phyloP scores from a whole-genome alignment of 2,888 invertebrate species.

The Patella pellucida region DNA sequence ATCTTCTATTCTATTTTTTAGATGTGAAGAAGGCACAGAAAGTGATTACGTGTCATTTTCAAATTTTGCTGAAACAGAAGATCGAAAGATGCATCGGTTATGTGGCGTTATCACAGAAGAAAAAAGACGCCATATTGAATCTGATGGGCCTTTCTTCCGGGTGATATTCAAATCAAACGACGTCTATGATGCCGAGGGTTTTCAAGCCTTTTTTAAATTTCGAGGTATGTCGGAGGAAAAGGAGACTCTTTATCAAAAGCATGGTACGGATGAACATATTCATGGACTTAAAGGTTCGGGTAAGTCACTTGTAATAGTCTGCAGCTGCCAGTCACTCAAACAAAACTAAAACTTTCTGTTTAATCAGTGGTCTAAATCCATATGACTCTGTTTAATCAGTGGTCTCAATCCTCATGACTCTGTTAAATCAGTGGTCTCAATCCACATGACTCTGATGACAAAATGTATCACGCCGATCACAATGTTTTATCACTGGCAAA shows the following conservation, averaged over 20 bases:
- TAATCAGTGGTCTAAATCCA: too few relatives aligned
- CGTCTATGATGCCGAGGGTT: slow-evolving; percentile 92
- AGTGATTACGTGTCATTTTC: slow-evolving; percentile 98
- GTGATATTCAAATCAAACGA: slow-evolving; percentile 95
- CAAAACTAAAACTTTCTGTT: too few relatives aligned
- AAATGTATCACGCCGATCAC: too few relatives aligned
- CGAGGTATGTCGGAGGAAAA: slow-evolving; percentile 76
- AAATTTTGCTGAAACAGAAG: slow-evolving; percentile 84
- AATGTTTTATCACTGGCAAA: too few relatives aligned
- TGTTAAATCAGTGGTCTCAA: too few relatives aligned
- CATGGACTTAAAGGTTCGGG: background rate
- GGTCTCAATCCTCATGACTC: too few relatives aligned
- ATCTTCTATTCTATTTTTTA: slow-evolving; percentile 73
- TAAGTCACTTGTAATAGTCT: background rate
- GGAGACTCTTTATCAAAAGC: background rate
- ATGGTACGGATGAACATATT: slow-evolving; percentile 2
- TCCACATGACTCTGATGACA: too few relatives aligned
- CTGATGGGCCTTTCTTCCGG: slow-evolving; percentile 92
- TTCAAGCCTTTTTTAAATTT: slow-evolving; percentile 92
- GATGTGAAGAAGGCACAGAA: slow-evolving; percentile 90
- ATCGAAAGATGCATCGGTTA: slow-evolving; percentile 88
- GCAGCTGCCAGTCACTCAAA: background rate
- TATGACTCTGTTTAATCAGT: too few relatives aligned
- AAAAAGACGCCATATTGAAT: slow-evolving; percentile 73
- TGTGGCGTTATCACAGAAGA: slow-evolving; percentile 79